These are phyloP conservation scores for Oncorhynchus clarkii DNA, from an alignment of 2,113 vertebrate species.

Conservation along the genomic window DNA sequence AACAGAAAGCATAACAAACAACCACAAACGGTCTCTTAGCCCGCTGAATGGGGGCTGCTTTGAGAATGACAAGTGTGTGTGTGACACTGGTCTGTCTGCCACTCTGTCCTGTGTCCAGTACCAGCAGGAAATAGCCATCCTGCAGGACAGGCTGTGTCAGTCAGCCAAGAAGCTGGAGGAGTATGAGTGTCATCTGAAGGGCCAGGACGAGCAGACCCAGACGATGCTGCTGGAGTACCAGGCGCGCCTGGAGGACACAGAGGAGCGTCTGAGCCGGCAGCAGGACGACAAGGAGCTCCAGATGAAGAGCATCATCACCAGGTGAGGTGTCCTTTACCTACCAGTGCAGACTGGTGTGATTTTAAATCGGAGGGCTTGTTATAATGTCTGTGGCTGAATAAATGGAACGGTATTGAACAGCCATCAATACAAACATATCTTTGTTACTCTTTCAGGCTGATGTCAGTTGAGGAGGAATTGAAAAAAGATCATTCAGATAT, in stretches of 20 bases:
- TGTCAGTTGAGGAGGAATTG: slow-evolving; percentile 96
- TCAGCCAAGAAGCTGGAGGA: slow-evolving; percentile 92
- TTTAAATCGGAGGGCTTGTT: too few species aligned
- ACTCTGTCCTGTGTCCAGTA: slow-evolving; percentile 62
- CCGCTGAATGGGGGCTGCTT: too few species aligned
- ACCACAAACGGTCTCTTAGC: too few species aligned
- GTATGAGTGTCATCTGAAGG: slow-evolving; percentile 87
- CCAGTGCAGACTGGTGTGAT: too few species aligned
- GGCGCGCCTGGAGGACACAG: slow-evolving; percentile 91
- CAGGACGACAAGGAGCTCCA: slow-evolving; percentile 98
- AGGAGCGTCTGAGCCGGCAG: slow-evolving; percentile 89
- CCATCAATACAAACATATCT: not conserved
- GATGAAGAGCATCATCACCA: slow-evolving; percentile 99
- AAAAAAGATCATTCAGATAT: slow-evolving; percentile 98
- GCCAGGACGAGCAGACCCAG: slow-evolving; percentile 94
- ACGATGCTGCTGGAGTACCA: slow-evolving; percentile 96
- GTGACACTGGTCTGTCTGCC: slow-evolving; percentile 1
- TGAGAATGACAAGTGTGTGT: not conserved
- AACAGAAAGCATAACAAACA: too few species aligned
- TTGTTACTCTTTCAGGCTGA: slow-evolving; percentile 75
- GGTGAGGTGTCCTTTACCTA: slow-evolving; percentile 61
- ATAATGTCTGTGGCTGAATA: too few species aligned
- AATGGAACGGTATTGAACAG: too few species aligned
- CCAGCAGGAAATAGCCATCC: slow-evolving; percentile 89
- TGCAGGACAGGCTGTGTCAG: slow-evolving; percentile 92